Percentiles rank a stretch among this genome's conserved stretches.
Conservation (phyloP, 1,140 invertebrate genomes). For the Aricia agestis region DNA sequence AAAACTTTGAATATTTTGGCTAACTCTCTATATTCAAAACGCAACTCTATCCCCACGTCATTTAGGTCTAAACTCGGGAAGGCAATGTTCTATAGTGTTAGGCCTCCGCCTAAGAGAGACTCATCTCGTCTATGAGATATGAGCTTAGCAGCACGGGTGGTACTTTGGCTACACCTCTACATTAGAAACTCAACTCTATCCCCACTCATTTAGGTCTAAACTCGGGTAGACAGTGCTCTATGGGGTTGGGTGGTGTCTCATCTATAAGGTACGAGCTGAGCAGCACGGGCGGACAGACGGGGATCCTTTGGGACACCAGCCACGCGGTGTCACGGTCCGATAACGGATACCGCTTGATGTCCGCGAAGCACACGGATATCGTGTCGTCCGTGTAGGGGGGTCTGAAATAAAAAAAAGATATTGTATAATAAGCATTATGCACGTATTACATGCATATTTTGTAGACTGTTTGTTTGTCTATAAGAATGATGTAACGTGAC, state of each 20-base stretch:
- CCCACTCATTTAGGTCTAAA: conserved; percentile 43
- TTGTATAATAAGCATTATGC: too few species aligned
- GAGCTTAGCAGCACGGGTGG: conserved; percentile 55
- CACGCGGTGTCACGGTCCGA: conserved; percentile 48
- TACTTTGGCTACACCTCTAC: conserved; percentile 16
- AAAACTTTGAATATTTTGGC: too few species aligned
- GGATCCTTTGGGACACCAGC: conserved; percentile 46
- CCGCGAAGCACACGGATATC: conserved; percentile 64
- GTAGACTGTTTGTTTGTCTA: too few species aligned
- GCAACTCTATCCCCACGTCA: neutral
- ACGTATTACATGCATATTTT: too few species aligned
- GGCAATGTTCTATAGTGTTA: conserved; percentile 43
- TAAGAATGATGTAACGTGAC: too few species aligned
- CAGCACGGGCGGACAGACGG: conserved; percentile 59
- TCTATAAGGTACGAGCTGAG: conserved; percentile 62
- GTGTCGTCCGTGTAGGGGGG: conserved; percentile 56
- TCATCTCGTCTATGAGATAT: conserved; percentile 54
- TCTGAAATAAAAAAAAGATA: conserved; percentile 47
- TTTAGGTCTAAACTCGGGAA: conserved; percentile 56
- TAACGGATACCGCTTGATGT: conserved; percentile 51
- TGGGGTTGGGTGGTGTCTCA: conserved; percentile 43
- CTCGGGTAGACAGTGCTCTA: conserved; percentile 54
- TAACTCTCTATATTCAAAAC: neutral
- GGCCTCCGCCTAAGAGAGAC: too few species aligned
- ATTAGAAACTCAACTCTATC: too few species aligned